A percentile compares a stretch with the other conserved stretches of the same genome.
phyloP scores from a whole-genome alignment of 1,140 invertebrate species.

The Lutraria rhynchaena region DNA sequence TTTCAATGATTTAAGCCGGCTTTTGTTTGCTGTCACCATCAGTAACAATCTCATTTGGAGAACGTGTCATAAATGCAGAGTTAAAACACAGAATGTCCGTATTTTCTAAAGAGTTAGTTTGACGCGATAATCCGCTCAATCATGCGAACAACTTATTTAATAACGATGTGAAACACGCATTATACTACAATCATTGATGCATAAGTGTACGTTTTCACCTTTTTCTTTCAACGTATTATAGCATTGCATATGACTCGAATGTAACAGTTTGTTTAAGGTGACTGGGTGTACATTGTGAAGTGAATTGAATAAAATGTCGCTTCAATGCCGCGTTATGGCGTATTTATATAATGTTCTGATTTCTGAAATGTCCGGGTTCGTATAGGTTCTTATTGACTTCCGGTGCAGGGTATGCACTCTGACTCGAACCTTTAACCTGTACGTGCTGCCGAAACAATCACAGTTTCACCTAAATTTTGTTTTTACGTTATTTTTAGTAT shows the following conservation, averaged over 20 bases:
- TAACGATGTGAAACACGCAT: conserved; percentile 31
- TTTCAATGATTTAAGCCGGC: conserved; percentile 3
- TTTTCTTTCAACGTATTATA: not conserved
- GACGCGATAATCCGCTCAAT: conserved; percentile 9
- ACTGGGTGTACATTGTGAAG: too few relatives aligned
- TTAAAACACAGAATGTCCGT: conserved; percentile 34
- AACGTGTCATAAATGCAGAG: conserved; percentile 33
- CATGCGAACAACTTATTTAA: conserved; percentile 35
- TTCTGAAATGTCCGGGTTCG: too few relatives aligned
- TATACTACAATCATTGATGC: conserved; percentile 10
- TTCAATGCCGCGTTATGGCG: too few relatives aligned
- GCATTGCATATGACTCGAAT: not conserved
- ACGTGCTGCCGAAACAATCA: too few relatives aligned
- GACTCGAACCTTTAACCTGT: too few relatives aligned
- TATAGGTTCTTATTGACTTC: too few relatives aligned
- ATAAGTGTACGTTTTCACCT: conserved; percentile 40
- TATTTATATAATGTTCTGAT: too few relatives aligned
- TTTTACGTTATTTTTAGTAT: too few relatives aligned
- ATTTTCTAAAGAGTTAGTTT: conserved; percentile 10
- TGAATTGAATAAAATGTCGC: too few relatives aligned
- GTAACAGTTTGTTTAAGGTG: conserved; percentile 33
- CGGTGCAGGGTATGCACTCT: too few relatives aligned
- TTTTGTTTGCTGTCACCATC: not conserved
- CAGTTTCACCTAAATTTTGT: too few relatives aligned
- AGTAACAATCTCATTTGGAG: conserved; percentile 32